These are phyloP conservation scores for Vulpes lagopus DNA, from an alignment of 2,113 vertebrate genomes.

Conservation along the genomic window DNA sequence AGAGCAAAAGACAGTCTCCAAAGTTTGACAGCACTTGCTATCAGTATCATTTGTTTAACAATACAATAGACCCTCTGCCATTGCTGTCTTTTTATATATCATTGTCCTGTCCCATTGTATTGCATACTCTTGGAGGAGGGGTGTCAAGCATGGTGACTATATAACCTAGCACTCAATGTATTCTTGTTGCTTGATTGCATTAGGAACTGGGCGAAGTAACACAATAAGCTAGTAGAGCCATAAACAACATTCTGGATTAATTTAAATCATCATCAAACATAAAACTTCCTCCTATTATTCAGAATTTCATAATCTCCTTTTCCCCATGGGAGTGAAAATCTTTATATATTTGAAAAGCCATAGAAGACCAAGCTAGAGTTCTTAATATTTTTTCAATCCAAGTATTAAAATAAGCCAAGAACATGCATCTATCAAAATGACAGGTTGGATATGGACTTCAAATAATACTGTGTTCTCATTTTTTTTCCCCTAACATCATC, in stretches of 20 bases:
- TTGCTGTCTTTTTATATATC: not conserved
- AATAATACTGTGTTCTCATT: constrained; percentile 76
- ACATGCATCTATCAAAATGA: constrained; percentile 83
- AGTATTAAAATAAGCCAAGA: constrained; percentile 75
- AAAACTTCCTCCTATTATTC: constrained; percentile 7
- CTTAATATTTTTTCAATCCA: constrained; percentile 69
- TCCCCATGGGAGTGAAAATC: not conserved
- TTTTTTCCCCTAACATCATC: constrained; percentile 59
- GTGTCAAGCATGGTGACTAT: not conserved
- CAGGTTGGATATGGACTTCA: constrained; percentile 74
- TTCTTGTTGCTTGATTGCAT: not conserved
- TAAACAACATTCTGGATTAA: constrained; percentile 20
- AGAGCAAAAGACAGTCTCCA: not conserved
- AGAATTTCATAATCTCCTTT: not conserved
- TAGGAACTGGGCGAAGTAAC: not conserved
- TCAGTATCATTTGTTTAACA: not conserved
- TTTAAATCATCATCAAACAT: not conserved
- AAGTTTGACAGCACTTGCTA: not conserved
- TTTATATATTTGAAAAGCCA: constrained; percentile 68
- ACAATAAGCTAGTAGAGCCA: not conserved
- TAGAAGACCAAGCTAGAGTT: constrained; percentile 58
- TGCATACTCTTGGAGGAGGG: not conserved
- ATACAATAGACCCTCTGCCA: not conserved
- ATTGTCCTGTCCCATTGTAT: not conserved
- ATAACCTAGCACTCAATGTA: not conserved